Conservation (phyloP, 2,113 vertebrate species). For the Leiothrix lutea region DNA sequence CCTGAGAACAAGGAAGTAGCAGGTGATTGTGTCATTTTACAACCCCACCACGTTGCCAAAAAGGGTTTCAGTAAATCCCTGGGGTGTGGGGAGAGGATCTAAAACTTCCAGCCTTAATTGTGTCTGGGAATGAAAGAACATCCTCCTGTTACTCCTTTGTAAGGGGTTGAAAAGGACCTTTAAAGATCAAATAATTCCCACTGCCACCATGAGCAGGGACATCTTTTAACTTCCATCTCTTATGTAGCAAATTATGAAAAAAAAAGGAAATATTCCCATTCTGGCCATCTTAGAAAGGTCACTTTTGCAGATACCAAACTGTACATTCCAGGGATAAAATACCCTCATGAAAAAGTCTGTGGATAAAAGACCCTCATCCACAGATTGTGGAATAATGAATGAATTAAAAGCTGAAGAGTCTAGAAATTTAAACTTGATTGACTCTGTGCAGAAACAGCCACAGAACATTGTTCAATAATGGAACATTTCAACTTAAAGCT, state of each 20-base stretch:
- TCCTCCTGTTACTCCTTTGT: not conserved
- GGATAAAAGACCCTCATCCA: not conserved
- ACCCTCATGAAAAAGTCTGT: not conserved
- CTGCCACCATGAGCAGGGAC: rapidly evolving
- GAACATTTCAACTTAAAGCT: not conserved
- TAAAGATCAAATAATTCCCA: not conserved
- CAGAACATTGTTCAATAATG: not conserved
- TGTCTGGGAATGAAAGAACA: not conserved
- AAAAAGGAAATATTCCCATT: not conserved
- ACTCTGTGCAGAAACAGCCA: not conserved
- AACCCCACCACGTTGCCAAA: not conserved
- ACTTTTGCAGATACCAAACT: not conserved
- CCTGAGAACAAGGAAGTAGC: not conserved
- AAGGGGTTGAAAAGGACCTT: not conserved
- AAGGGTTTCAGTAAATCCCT: not conserved
- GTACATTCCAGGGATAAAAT: not conserved
- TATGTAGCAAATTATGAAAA: rapidly evolving
- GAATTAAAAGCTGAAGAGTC: not conserved
- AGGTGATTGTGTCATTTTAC: not conserved
- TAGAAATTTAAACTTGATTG: not conserved
- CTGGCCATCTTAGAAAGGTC: not conserved
- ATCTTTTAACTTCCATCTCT: not conserved
- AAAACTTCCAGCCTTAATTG: not conserved
- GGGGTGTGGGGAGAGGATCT: not conserved
- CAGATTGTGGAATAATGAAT: not conserved